Evolutionary conservation across 2,113 vertebrate genomes (phyloP), one percentile per base, ranked within the genome.

Genomic region (Haplochromis burtoni): DNA sequence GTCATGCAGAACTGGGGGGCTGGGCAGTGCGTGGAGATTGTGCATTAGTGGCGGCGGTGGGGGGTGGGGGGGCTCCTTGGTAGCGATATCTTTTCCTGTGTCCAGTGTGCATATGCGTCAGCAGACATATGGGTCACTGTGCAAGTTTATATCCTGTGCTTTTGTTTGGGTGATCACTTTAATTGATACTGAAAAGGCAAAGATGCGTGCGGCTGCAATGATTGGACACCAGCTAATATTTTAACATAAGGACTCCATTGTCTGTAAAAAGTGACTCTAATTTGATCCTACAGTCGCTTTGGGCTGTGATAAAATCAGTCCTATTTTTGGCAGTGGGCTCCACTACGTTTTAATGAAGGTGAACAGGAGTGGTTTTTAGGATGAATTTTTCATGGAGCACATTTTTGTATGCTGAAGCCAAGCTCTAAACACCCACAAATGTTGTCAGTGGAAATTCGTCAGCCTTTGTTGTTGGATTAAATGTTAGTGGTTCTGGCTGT

Each of bases 151-250:
- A 61, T 85, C 89, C 26, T 19, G 89, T 6, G 87, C 66, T 82
- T 94, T 94, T 95, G 94, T 95, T 93, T 84, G 31, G 55, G 91
- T 57, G 92, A 93, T 95, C 93, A 93, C 87, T 94, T 95, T 93
- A 93, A 95, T 94, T 94, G 93, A 94, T 90, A 82, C 17, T 94
- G 93, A 95, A 95, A 91, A 93, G 94, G 85, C 93, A 61, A 90
- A 94, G 94, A 94, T 94, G 93, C 81, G 38, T 51, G 81, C 90
- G 57, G 83, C 90, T 68, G 84, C 87, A 89, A 92, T 93, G 90
- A 91, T 84, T 89, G 88, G 87, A 93, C 89, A 88, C 87, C 80
- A 16, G 92, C 91, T 95, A 94, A 95, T 92, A 92, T 90, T 92
- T 92, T 87, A 91, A 83, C 71, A 91, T 88, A 87, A 90, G 84